These are phyloP conservation scores for Momotus momota DNA, from an alignment of 2,797 vertebrate species.

Conservation along the genomic window DNA sequence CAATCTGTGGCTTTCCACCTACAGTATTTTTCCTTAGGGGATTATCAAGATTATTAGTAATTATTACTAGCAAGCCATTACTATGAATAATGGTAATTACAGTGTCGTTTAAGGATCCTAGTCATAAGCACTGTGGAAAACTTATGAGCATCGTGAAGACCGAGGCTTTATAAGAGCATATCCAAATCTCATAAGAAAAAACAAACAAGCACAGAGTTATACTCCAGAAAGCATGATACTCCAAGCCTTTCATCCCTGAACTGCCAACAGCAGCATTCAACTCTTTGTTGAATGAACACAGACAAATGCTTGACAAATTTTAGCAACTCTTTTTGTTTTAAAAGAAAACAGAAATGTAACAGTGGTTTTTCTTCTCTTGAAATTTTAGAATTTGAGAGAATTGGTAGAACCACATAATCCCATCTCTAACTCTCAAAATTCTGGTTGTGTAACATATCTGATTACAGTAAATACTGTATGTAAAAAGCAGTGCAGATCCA, in stretches of 20 bases:
- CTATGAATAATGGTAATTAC: conserved; percentile 40
- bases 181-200: neutral
- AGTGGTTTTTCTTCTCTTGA: neutral
- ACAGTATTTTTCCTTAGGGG: neutral
- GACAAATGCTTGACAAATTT: neutral
- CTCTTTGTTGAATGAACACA: neutral
- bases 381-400: neutral
- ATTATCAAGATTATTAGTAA: conserved; percentile 32
- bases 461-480: neutral
- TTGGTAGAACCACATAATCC: neutral
- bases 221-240: neutral
- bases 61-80: conserved; percentile 28
- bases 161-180: neutral
- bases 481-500: neutral
- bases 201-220: neutral
- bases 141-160: neutral
- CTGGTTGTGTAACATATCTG: neutral
- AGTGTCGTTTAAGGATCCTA: neutral
- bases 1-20: conserved; percentile 1
- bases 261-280: neutral
- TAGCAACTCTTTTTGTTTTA: neutral
- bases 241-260: neutral
- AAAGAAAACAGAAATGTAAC: neutral
- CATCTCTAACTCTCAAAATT: neutral
- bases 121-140: neutral